Base-by-base conservation (phyloP, 23 tunicate species). In the Ascidia mentula region DNA sequence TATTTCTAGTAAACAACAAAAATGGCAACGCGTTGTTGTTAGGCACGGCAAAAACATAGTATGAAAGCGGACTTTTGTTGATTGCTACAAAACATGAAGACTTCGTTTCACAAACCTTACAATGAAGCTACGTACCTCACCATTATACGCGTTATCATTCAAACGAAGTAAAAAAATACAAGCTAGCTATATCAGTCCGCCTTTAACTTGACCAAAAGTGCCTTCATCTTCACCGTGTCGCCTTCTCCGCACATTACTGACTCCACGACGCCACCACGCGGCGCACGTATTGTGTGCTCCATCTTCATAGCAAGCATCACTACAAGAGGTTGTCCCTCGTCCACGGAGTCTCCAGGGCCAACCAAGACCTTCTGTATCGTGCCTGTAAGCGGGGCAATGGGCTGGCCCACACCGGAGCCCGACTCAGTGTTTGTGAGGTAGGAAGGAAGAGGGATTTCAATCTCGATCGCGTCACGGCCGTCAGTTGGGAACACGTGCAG, bases 231-330 rank as follows among this genome's bases (percentile, higher is more conserved):
- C 1, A 80, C 99, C n/a, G 83, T 82, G 26, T 91, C 97, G 28
- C 89, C 90, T 69, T 82, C 99, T 24, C 28, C 53, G 79, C 18
- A 81, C 8, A 84, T 32, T 20, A 96, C 97, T 61, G 90, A 80
- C 80, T 96, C 83, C 36, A 96, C 89, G 18, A 91, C 85, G 80
- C 97, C 99, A 77, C 84, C 99, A 9, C 86, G 89, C 79, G 97
- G 99, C 65, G 99, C 86, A 30, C 92, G 81, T 34, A 96, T 96
- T 12, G 94, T 82, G 75, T 96, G 97, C 61, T 91, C 97, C 97
- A 96, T 91, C 81, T 96, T 96, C 99, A 96, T 96, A 7, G 97
- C 99, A 35, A 87, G 60, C 99, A 96, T 96, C 17, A 88, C 84
- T 40, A 88, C 92, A 35, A 96, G 86, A 18, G 92, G 86, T 79